These are phyloP conservation scores for Drosophila emarginata DNA, from an alignment of 2,888 invertebrate genomes.

Conservation along the genomic window DNA sequence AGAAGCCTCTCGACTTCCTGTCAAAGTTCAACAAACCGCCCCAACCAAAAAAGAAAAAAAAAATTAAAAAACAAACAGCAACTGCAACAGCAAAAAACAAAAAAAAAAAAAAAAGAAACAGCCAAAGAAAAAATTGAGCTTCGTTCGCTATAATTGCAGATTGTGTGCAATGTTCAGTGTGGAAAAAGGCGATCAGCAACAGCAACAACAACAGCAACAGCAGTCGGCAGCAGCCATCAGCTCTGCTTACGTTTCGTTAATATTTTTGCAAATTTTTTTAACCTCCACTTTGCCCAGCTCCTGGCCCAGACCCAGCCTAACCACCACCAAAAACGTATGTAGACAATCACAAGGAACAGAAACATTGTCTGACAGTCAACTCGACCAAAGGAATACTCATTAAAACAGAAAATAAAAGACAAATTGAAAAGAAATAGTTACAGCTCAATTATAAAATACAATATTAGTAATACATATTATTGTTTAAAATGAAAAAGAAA, in stretches of 20 bases:
- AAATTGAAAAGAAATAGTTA: too few species aligned
- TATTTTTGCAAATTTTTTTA: slow-evolving; percentile 76
- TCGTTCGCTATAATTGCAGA: slow-evolving; percentile 69
- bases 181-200: slow-evolving; percentile 72
- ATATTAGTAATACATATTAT: too few species aligned
- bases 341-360: slow-evolving; percentile 30
- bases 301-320: slow-evolving; percentile 41
- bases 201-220: slow-evolving; percentile 41
- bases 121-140: slow-evolving; percentile 21
- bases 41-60: slow-evolving; percentile 49
- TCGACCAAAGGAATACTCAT: slow-evolving; percentile 2
- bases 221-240: slow-evolving; percentile 51
- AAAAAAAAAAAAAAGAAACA: slow-evolving; percentile 27
- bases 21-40: slow-evolving; percentile 76
- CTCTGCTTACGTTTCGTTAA: slow-evolving; percentile 74
- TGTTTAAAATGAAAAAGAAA: too few species aligned
- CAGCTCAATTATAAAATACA: too few species aligned
- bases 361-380: not conserved
- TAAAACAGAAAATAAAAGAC: too few species aligned
- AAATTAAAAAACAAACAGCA: slow-evolving; percentile 2
- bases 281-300: slow-evolving; percentile 69
- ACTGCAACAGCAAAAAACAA: slow-evolving; percentile 41
- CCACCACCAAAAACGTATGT: slow-evolving; percentile 49
- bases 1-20: slow-evolving; percentile 66
- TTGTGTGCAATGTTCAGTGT: slow-evolving; percentile 57